Base-by-base conservation (phyloP, 2,888 invertebrate species). In the Unio delphinus region DNA sequence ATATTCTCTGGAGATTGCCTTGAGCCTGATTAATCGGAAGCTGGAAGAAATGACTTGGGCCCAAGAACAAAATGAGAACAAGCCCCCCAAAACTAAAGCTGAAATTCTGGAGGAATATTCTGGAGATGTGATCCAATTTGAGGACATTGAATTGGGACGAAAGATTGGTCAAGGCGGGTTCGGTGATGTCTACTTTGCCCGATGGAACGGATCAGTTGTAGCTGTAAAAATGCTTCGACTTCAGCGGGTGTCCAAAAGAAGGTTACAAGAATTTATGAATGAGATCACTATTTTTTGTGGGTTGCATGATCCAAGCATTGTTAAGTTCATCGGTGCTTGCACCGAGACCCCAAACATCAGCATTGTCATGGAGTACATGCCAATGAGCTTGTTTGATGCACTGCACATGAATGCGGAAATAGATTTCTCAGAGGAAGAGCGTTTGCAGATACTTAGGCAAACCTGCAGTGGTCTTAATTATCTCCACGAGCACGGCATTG, bases 281-380 rank as follows among this genome's bases (percentile, higher is more conserved):
- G 75, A 79, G 65, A 65, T 79, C 11, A 45, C 63, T 34, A 54
- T 69, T 0, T 68, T 77, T 30, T 72, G 76, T 57, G 23, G 55
- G n/a, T 57, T 79, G 8, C 75, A 76, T 26, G 72, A 79, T 59
- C 75, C 73, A 6, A 72, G 70, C 57, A 75, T 79, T 17, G 75
- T 76, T 20, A 68, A 69, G 57, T 76, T 75, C 55, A 62, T 76
- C 11, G 79, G 79, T 20, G 79, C 76, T 0, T 76, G 72, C 54
- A 55, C 64, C 2, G 69, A 58, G 15, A 69, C 70, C 11, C 76
- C 76, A 15, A 68, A 79, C 59, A 28, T 79, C 58, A 68, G 69
- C 45, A 76, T 76, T 45, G 72, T 79, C 6, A 76, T 78, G 76
- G 76, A 78, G 60, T 74, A 73, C 62, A 76, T 78, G 76, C 69